Percentiles rank a stretch among this genome's conserved stretches.
Evolutionary conservation across 2,888 invertebrate species (phyloP).

Genomic region (Chouioia cunea): DNA sequence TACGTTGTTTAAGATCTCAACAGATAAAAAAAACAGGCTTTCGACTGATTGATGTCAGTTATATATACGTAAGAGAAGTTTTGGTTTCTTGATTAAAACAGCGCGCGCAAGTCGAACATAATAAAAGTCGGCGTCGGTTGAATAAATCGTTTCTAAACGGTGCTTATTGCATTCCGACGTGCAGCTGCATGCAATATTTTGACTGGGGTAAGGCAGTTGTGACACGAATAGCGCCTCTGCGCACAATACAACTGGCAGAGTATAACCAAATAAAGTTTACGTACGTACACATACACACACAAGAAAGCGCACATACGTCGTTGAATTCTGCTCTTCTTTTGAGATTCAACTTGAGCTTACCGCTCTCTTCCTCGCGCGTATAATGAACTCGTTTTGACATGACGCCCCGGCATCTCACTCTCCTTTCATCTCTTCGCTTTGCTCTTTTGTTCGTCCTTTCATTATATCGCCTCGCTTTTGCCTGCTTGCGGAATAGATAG

Average conservation of each 20-base stretch:
- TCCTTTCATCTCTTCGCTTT: conserved; percentile 10
- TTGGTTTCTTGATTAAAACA: no score
- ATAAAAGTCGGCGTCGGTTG: no score
- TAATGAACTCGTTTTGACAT: conserved; percentile 65
- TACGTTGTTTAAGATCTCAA: no score
- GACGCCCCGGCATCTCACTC: conserved; percentile 48
- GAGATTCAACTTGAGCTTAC: conserved; percentile 22
- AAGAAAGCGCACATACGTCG: neutral
- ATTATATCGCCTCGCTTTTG: conserved; percentile 37
- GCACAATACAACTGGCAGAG: conserved; percentile 36
- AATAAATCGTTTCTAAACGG: neutral
- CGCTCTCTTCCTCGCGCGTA: conserved; percentile 38
- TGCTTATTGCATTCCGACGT: conserved; percentile 3
- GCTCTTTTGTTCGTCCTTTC: conserved; percentile 44
- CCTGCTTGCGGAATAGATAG: conserved; percentile 36
- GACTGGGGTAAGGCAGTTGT: conserved; percentile 43
- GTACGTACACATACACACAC: neutral
- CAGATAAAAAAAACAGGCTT: no score
- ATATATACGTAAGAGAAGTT: no score
- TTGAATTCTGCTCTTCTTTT: conserved; percentile 17
- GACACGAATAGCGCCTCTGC: conserved; percentile 48
- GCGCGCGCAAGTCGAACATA: no score
- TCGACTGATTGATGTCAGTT: conserved; percentile 9
- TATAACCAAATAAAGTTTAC: neutral
- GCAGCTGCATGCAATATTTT: conserved; percentile 25